Conservation (phyloP, 2,113 vertebrate genomes). For the Phrynosoma blainvillii region DNA sequence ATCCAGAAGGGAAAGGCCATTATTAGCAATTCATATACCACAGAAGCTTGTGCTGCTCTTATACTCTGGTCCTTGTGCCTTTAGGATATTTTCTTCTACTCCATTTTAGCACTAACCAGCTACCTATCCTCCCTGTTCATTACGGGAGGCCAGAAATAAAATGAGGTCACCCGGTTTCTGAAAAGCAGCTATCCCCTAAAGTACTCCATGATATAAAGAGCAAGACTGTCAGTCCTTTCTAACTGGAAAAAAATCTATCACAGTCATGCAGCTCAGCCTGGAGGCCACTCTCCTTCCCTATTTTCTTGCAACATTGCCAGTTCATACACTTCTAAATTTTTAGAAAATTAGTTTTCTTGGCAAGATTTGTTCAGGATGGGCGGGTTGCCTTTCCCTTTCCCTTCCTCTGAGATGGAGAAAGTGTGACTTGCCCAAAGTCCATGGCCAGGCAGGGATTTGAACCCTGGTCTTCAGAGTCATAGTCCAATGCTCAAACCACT, state of each 20-base stretch:
- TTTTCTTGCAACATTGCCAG: neutral
- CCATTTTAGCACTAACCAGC: neutral
- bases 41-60: constrained; percentile 17
- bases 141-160: constrained; percentile 5
- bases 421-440: too few species aligned
- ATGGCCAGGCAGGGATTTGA: too few species aligned
- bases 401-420: too few species aligned
- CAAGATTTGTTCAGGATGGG: too few species aligned
- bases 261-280: neutral
- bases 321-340: neutral
- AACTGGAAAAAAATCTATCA: neutral
- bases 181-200: constrained; percentile 10
- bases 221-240: neutral
- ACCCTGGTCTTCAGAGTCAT: too few species aligned
- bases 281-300: neutral
- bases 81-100: constrained; percentile 2
- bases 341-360: neutral
- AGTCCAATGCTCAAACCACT: too few species aligned
- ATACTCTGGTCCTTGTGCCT: neutral
- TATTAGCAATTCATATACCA: neutral
- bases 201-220: neutral
- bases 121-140: constrained; percentile 7
- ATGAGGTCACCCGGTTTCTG: constrained; percentile 20
- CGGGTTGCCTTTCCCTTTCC: too few species aligned
- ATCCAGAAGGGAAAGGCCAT: neutral